phyloP scores from a whole-genome alignment of 2,888 invertebrate species.

The Uloborus plumipes region DNA sequence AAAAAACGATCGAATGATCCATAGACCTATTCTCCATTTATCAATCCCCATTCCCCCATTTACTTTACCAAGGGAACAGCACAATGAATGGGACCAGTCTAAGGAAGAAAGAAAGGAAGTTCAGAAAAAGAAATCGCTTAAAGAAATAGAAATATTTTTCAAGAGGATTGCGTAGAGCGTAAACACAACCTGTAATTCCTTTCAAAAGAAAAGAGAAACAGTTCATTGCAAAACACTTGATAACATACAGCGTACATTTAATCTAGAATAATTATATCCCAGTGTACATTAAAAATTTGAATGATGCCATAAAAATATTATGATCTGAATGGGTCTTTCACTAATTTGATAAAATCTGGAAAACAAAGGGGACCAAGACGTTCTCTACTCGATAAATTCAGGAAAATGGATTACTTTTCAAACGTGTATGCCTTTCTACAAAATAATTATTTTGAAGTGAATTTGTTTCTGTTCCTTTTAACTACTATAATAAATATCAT shows the following conservation, averaged over 20 bases:
- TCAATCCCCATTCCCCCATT: slow-evolving; percentile 44
- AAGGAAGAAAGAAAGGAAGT: slow-evolving; percentile 33
- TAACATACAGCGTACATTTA: slow-evolving; percentile 8
- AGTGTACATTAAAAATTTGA: too few relatives aligned
- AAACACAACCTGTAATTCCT: slow-evolving; percentile 57
- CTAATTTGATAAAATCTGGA: too few relatives aligned
- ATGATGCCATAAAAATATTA: too few relatives aligned
- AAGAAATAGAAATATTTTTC: slow-evolving; percentile 62
- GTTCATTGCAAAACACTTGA: slow-evolving; percentile 31
- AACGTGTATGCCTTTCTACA: too few relatives aligned
- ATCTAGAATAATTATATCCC: too few relatives aligned
- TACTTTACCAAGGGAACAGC: slow-evolving; percentile 52
- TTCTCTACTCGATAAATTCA: too few relatives aligned
- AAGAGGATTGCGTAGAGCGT: slow-evolving; percentile 37
- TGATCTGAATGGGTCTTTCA: too few relatives aligned
- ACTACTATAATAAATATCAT: too few relatives aligned
- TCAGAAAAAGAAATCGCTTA: slow-evolving; percentile 37
- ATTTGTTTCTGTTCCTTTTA: too few relatives aligned
- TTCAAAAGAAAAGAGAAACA: slow-evolving; percentile 52
- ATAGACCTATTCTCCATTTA: slow-evolving; percentile 60
- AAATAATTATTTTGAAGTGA: too few relatives aligned
- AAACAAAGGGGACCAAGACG: too few relatives aligned
- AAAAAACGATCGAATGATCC: slow-evolving; percentile 57
- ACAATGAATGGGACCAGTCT: slow-evolving; percentile 49
- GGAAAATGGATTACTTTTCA: too few relatives aligned